Evolutionary conservation across 2,888 invertebrate species (phyloP).

Genomic region (Itoplectis maculator): DNA sequence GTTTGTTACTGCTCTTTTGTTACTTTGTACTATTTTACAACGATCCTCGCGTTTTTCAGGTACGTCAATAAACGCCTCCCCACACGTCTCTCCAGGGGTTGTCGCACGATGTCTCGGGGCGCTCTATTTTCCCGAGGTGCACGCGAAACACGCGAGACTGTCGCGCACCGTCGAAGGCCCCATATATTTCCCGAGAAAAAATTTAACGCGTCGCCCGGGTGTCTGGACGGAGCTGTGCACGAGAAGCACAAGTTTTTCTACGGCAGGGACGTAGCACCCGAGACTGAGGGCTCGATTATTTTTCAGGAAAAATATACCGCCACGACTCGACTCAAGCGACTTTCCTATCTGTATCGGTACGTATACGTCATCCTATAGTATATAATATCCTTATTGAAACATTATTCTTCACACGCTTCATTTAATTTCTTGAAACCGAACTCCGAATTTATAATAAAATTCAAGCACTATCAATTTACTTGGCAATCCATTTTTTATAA

Average conservation of each 20-base stretch:
- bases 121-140: slow-evolving; percentile 29
- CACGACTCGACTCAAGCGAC: slow-evolving; percentile 10
- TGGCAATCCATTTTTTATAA: no score
- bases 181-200: slow-evolving; percentile 43
- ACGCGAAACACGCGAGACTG: slow-evolving; percentile 34
- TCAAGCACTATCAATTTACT: no score
- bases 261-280: slow-evolving; percentile 11
- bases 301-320: slow-evolving; percentile 24
- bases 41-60: neutral
- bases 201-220: slow-evolving; percentile 30
- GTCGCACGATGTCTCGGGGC: neutral
- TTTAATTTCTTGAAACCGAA: no score
- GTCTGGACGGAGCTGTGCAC: neutral
- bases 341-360: slow-evolving; percentile 6
- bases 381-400: slow-evolving; percentile 8
- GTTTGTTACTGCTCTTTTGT: neutral
- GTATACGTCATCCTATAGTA: slow-evolving; percentile 2
- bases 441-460: no score
- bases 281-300: slow-evolving; percentile 38
- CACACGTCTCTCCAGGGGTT: neutral
- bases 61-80: slow-evolving; percentile 17
- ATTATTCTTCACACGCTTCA: no score
- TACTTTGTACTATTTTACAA: neutral
- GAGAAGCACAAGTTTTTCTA: slow-evolving; percentile 42
- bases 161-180: slow-evolving; percentile 31